Conservation (phyloP, 2,797 vertebrate species). For the Toxotes lorentzi region DNA sequence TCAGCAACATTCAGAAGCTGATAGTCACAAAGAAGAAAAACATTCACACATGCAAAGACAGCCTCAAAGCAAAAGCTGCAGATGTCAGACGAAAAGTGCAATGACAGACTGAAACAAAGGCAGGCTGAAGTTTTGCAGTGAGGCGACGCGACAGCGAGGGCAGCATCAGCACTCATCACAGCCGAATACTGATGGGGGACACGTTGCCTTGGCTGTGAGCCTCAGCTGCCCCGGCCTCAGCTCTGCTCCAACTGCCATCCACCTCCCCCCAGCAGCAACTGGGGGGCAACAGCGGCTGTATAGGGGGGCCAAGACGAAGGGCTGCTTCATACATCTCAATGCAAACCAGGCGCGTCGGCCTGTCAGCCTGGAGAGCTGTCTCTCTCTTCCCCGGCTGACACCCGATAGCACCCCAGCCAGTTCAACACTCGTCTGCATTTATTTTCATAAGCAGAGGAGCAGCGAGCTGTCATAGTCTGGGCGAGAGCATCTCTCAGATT, state of each 20-base stretch:
- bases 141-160: slow-evolving; percentile 28
- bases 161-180: slow-evolving; percentile 52
- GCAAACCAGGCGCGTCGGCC: slow-evolving; percentile 69
- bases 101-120: slow-evolving; percentile 44
- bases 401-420: slow-evolving; percentile 41
- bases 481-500: slow-evolving; percentile 8
- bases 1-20: slow-evolving; percentile 30
- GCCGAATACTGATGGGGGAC: slow-evolving; percentile 65
- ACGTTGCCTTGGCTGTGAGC: slow-evolving; percentile 50
- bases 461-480: slow-evolving; percentile 53
- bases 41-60: slow-evolving; percentile 24
- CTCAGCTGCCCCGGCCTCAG: slow-evolving; percentile 19
- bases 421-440: slow-evolving; percentile 72
- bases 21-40: slow-evolving; percentile 20
- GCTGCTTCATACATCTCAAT: slow-evolving; percentile 73
- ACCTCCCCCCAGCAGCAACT: slow-evolving; percentile 18
- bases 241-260: slow-evolving; percentile 24
- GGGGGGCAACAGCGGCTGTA: slow-evolving; percentile 17
- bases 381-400: slow-evolving; percentile 53
- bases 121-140: slow-evolving; percentile 29
- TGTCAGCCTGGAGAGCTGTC: slow-evolving; percentile 63
- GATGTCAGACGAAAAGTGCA: slow-evolving; percentile 48
- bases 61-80: slow-evolving; percentile 39
- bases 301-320: slow-evolving; percentile 32
- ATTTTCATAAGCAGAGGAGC: slow-evolving; percentile 66